Percentiles rank a stretch among this genome's conserved stretches.
These are phyloP conservation scores for Potorous gilbertii DNA, from an alignment of 2,797 vertebrate genomes.

Conservation along the genomic window DNA sequence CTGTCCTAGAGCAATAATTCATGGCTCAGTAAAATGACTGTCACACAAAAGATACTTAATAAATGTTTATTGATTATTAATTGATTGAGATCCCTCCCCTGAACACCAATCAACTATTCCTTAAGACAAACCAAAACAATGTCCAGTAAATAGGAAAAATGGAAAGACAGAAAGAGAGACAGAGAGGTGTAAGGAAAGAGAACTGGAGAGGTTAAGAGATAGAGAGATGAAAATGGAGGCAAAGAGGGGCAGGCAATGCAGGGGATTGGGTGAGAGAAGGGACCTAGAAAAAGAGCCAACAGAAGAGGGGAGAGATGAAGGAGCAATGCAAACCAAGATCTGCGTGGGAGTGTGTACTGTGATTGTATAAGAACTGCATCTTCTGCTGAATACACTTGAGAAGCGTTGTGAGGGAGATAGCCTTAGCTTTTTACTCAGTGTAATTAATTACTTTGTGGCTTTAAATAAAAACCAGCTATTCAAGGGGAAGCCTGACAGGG, in stretches of 20 bases:
- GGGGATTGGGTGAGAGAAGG: not conserved
- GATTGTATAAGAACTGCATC: slow-evolving; percentile 8
- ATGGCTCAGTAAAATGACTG: not conserved
- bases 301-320: not conserved
- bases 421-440: slow-evolving; percentile 57
- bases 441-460: slow-evolving; percentile 81
- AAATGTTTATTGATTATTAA: slow-evolving; percentile 10
- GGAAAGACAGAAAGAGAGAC: not conserved
- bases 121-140: not conserved
- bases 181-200: not conserved
- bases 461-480: slow-evolving; percentile 76
- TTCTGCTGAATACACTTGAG: not conserved
- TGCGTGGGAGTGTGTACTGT: accelerated
- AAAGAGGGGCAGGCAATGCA: not conserved
- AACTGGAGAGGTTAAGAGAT: not conserved
- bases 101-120: not conserved
- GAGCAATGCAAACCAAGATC: not conserved
- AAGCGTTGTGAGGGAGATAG: not conserved
- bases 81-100: not conserved
- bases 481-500: slow-evolving; percentile 70
- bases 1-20: not conserved
- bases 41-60: not conserved
- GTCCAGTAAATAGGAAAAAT: not conserved
- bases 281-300: not conserved
- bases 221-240: not conserved